Percentiles rank a stretch among this genome's conserved stretches.
phyloP scores from a whole-genome alignment of 1,140 invertebrate genomes.

The Philopotamus ludificatus region DNA sequence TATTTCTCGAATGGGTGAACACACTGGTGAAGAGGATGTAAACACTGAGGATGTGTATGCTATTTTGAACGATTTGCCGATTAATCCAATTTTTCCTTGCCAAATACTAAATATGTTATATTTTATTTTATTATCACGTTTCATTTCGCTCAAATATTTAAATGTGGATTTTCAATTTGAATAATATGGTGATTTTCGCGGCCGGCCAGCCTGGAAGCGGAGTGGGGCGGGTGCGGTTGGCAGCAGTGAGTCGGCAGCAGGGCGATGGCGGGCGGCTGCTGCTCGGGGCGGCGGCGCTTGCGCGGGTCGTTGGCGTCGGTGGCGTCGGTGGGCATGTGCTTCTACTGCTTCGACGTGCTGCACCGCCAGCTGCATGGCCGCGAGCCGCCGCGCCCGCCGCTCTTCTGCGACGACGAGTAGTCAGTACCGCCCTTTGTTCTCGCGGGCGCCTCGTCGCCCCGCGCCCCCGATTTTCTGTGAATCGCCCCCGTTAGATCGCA shows the following conservation, averaged over 20 bases:
- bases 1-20: too few relatives aligned
- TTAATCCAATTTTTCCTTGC: too few relatives aligned
- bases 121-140: too few relatives aligned
- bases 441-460: constrained; percentile 72
- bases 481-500: neutral
- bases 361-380: constrained; percentile 91
- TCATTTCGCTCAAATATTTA: too few relatives aligned
- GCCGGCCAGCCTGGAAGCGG: too few relatives aligned
- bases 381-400: constrained; percentile 83
- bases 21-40: too few relatives aligned
- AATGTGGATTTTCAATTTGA: too few relatives aligned
- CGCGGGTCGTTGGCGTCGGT: constrained; percentile 55
- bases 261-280: constrained; percentile 1
- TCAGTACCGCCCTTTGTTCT: constrained; percentile 62
- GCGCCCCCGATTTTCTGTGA: neutral
- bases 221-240: too few relatives aligned
- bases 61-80: too few relatives aligned
- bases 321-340: constrained; percentile 93
- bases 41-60: too few relatives aligned
- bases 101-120: too few relatives aligned
- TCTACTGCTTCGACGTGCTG: constrained; percentile 97
- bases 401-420: constrained; percentile 94
- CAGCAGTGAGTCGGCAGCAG: neutral
- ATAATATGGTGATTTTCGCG: too few relatives aligned
- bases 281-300: constrained; percentile 2